phyloP scores from a whole-genome alignment of 2,113 vertebrate genomes.

The Vidua chalybeata region DNA sequence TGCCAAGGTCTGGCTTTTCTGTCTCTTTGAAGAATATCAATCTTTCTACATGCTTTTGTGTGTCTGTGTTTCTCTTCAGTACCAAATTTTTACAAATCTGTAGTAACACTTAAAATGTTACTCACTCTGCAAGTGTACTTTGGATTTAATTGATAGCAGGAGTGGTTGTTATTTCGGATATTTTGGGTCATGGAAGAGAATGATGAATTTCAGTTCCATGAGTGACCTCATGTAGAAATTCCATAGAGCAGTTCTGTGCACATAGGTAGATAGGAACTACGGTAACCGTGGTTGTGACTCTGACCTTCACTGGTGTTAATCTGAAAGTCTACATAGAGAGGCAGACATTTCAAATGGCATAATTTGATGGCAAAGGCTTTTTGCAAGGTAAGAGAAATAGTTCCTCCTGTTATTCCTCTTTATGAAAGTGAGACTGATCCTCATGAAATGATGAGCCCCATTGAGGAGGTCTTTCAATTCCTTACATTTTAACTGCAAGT shows the following conservation, averaged over 20 bases:
- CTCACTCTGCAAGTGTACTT: not conserved
- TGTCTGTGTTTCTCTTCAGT: not conserved
- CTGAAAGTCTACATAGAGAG: not conserved
- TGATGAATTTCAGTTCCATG: not conserved
- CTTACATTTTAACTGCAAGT: not conserved
- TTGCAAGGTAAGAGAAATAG: not conserved
- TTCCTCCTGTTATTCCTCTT: not conserved
- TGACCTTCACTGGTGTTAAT: not conserved
- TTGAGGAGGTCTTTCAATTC: not conserved
- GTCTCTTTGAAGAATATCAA: not conserved
- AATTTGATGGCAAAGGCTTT: not conserved
- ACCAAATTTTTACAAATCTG: not conserved
- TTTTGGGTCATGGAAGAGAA: not conserved
- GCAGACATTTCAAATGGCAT: not conserved
- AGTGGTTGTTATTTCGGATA: not conserved
- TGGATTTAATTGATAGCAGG: not conserved
- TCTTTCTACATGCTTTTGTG: not conserved
- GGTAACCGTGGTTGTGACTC: not conserved
- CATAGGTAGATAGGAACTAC: not conserved
- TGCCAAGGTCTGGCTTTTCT: not conserved
- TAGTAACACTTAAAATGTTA: not conserved
- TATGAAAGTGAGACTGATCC: not conserved
- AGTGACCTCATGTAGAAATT: not conserved
- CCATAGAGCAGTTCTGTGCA: not conserved
- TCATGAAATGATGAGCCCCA: not conserved